A percentile compares a stretch with the other conserved stretches of the same genome.
Conservation (phyloP, 2,888 invertebrate genomes). For the Chydorus sphaericus region DNA sequence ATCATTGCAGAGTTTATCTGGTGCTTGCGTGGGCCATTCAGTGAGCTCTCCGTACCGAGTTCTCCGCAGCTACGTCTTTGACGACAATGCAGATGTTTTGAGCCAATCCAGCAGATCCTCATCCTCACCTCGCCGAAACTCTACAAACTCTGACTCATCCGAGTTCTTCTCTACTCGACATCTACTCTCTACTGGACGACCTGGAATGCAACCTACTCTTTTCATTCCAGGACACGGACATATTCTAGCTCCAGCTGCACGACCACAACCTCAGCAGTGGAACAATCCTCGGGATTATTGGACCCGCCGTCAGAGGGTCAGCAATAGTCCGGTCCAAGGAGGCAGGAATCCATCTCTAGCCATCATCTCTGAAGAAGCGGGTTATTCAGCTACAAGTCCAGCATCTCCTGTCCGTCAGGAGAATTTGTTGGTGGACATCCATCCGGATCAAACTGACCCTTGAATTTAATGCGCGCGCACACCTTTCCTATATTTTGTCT, state of each 20-base stretch:
- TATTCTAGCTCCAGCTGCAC: neutral
- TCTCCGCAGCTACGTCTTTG: slow-evolving; percentile 5
- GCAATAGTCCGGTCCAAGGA: neutral
- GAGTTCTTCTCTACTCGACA: neutral
- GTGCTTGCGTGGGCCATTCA: slow-evolving; percentile 6
- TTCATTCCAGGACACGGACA: slow-evolving; percentile 10
- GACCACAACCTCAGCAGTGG: neutral
- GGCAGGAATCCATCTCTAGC: neutral
- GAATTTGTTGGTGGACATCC: neutral
- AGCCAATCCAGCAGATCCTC: neutral
- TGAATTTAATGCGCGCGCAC: too few species aligned
- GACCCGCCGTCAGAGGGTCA: neutral
- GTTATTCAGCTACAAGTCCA: neutral
- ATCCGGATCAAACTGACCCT: neutral
- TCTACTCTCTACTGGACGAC: neutral
- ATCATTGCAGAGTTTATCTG: slow-evolving; percentile 7
- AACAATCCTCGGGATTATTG: neutral
- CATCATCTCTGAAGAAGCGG: neutral
- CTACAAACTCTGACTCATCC: slow-evolving; percentile 1
- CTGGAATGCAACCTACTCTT: neutral
- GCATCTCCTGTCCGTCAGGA: neutral
- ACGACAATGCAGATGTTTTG: slow-evolving; percentile 8
- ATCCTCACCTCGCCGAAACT: neutral
- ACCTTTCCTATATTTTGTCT: too few species aligned
- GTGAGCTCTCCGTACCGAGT: slow-evolving; percentile 8